phyloP scores from a whole-genome alignment of 2,113 vertebrate species.

The Melozone crissalis region DNA sequence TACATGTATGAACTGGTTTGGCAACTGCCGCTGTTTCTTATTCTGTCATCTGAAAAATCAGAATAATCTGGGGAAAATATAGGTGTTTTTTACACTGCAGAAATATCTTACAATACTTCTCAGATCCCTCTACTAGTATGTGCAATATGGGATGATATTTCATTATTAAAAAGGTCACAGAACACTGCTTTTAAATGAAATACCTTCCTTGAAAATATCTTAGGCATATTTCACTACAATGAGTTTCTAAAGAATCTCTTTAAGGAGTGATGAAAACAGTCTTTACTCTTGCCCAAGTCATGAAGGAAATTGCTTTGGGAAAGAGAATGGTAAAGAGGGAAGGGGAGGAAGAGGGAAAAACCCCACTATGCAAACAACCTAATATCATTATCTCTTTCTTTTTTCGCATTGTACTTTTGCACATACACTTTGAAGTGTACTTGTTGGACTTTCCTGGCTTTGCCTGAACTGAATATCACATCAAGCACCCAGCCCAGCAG shows the following conservation, averaged over 20 bases:
- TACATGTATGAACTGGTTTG: background rate
- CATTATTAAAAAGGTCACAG: background rate
- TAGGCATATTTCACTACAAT: background rate
- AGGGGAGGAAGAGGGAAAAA: background rate
- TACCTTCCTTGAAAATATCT: background rate
- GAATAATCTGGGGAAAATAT: background rate
- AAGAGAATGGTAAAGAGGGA: background rate
- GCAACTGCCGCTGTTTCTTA: background rate
- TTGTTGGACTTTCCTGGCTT: background rate
- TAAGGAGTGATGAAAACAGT: background rate
- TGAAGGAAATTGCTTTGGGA: background rate
- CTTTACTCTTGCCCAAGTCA: background rate
- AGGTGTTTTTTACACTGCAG: background rate
- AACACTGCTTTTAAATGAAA: background rate
- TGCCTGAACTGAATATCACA: background rate
- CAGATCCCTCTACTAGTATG: background rate
- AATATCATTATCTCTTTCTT: background rate
- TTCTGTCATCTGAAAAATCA: background rate
- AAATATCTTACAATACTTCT: background rate
- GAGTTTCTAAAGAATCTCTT: background rate
- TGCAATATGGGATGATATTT: background rate
- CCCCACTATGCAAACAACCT: background rate
- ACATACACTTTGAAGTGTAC: background rate
- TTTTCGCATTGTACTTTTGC: background rate
- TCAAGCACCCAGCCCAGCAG: background rate